phyloP scores from a whole-genome alignment of 1,140 invertebrate genomes.

The Zelostemma sp. region DNA sequence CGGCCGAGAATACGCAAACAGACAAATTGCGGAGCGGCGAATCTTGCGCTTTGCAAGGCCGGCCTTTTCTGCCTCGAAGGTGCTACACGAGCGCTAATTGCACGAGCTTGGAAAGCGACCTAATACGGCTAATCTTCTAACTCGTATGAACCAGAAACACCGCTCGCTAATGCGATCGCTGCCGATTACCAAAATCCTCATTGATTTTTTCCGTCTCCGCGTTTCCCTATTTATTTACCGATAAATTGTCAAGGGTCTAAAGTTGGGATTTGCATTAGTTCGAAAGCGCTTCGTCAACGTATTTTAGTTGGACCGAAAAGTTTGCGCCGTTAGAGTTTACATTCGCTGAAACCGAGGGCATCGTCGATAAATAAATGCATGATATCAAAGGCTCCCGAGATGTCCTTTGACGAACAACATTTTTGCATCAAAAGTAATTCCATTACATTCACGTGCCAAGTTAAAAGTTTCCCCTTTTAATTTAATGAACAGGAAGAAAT shows the following conservation, averaged over 20 bases:
- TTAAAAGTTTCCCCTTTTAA: neutral
- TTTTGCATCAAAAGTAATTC: too few species aligned
- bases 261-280: too few species aligned
- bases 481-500: neutral
- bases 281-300: too few species aligned
- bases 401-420: neutral
- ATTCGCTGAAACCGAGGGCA: neutral
- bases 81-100: slow-evolving; percentile 38
- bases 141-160: slow-evolving; percentile 24
- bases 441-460: too few species aligned
- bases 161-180: slow-evolving; percentile 13
- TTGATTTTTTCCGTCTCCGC: neutral
- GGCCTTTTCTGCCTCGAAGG: neutral
- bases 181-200: slow-evolving; percentile 15
- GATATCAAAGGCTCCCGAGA: too few species aligned
- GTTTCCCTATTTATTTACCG: too few species aligned
- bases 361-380: neutral
- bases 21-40: too few species aligned
- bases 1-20: too few species aligned
- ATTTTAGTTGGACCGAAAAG: too few species aligned
- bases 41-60: too few species aligned
- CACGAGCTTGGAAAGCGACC: slow-evolving; percentile 30
- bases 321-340: too few species aligned
- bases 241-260: too few species aligned
- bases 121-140: slow-evolving; percentile 48